phyloP scores from a whole-genome alignment of 2,113 vertebrate species.

The Potamarius usumacintae region DNA sequence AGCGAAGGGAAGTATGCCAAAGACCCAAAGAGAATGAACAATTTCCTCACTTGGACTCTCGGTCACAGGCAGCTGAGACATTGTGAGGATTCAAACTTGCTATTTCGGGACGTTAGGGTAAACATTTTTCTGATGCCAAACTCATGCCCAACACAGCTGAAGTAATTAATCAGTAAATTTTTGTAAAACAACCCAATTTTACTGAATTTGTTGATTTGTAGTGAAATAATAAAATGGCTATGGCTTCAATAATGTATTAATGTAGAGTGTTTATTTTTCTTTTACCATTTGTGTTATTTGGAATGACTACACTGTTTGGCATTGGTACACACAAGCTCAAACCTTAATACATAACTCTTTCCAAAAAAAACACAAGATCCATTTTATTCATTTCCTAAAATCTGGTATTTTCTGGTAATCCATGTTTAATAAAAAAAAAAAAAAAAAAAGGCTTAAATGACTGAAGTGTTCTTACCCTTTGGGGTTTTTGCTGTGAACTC shows the following conservation, averaged over 20 bases:
- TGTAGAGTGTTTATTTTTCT: not conserved
- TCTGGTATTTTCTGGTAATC: not conserved
- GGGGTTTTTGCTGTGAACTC: constrained; percentile 99
- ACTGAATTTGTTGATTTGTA: not conserved
- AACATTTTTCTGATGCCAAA: not conserved
- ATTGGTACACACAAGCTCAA: not conserved
- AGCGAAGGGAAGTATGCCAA: too few species aligned
- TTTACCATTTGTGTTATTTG: not conserved
- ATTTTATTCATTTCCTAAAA: not conserved
- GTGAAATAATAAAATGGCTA: not conserved
- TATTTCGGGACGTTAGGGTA: not conserved
- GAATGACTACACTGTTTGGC: too few species aligned
- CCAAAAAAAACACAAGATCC: not conserved
- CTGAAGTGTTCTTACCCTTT: constrained; percentile 78
- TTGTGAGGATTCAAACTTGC: not conserved
- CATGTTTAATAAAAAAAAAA: not conserved
- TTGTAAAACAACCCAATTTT: not conserved
- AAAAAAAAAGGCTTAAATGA: not conserved
- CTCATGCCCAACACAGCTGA: not conserved
- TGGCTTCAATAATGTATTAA: not conserved
- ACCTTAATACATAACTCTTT: not conserved
- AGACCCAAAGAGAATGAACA: too few species aligned
- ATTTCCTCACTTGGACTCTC: too few species aligned
- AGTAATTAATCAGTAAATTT: not conserved
- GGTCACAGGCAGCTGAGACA: not conserved